Base-by-base conservation (phyloP, 2,113 vertebrate species). In the Callipepla californica region DNA sequence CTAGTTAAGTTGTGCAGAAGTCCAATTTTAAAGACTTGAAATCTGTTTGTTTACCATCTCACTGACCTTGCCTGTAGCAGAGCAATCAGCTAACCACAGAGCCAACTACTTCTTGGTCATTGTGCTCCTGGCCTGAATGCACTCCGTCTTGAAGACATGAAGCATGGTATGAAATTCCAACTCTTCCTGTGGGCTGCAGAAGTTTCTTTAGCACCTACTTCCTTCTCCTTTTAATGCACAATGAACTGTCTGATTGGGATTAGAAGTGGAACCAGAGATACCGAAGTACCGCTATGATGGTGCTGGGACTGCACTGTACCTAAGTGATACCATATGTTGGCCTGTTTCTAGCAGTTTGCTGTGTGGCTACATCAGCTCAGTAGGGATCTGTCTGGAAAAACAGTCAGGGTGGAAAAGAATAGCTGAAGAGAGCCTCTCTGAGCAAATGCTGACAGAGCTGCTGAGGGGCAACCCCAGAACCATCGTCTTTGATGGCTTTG, bases 321-420 rank as follows among this genome's bases (percentile, higher is more conserved):
- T 95, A 93, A 96, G 77, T 81, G 68, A 92, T 91, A 85, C 91
- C 92, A 96, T 66, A 93, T 95, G 91, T 70, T 87, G 87, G 50
- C 63, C 79, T 93, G 84, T 28, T 92, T 82, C 75, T 80, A 36
- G 47, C 45, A 62, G 78, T 93, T 91, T 94, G 79, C 74, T 72
- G 86, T 68, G 57, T 79, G 82, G 89, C 69, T 90, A 73, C 25
- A 59, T 66, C 0, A 0, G 36, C 89, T 87, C 87, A 47, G 80
- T 55, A 63, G 84, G 87, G 80, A 82, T 89, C 84, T 85, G 87
- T 90, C 90, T 93, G 94, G 81, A 80, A 93, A 96, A 96, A 55
- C 36, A 80, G 53, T 88, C 70, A 91, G 89, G 32, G 32, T 89
- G 78, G 67, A 91, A 96, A 91, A 73, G 58, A 94, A 87, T 82